Evolutionary conservation across 2,888 invertebrate genomes (phyloP), one percentile per base, ranked within the genome.

Genomic region (Sinohyriopsis cumingii): DNA sequence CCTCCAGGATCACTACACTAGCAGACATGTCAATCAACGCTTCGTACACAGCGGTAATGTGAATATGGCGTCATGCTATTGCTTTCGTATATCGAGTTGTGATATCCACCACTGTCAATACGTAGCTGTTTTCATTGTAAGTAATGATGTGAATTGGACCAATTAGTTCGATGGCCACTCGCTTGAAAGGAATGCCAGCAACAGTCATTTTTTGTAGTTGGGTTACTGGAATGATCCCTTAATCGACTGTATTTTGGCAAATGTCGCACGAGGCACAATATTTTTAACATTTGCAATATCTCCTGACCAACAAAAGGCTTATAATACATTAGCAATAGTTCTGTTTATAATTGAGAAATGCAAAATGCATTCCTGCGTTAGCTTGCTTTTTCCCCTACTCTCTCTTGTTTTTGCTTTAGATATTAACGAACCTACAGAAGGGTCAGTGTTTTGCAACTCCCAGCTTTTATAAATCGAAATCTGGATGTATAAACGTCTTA

Each of bases 21-120:
- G 24, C 3, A 28, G 55, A 67, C 33, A 67, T 25, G 25, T 67
- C 55, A 25, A 61, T 19, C 12, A 67, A 33, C 20, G 61, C 55
- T 25, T 67, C 67, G 1, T 55, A 61, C 24, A 67, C 62, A n/a
- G 54, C 54, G 25, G 61, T 62, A 5, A 61, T 55, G 19, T 67
- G 33, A 1, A 67, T 67, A 4, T 25, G 15, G n/a, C 24, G 22
- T 59, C 3, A 3, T 1, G 3, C 3, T 19, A 59, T 3, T 12
- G 59, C 6, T 55, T 64, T 28, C 20, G 15, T 4, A 22, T 64
- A 64, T 55, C 57, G 15, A 4, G 28, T 56, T 12, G 56, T 56
- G 12, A 25, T 56, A 25, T 56, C 65, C 19, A 65, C 55, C 2
- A 65, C 15, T 55, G 56, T 56, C n/a, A 55, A 12, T 12, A 59